Conservation (phyloP, 2,797 vertebrate genomes). For the Lithobates sylvaticus region DNA sequence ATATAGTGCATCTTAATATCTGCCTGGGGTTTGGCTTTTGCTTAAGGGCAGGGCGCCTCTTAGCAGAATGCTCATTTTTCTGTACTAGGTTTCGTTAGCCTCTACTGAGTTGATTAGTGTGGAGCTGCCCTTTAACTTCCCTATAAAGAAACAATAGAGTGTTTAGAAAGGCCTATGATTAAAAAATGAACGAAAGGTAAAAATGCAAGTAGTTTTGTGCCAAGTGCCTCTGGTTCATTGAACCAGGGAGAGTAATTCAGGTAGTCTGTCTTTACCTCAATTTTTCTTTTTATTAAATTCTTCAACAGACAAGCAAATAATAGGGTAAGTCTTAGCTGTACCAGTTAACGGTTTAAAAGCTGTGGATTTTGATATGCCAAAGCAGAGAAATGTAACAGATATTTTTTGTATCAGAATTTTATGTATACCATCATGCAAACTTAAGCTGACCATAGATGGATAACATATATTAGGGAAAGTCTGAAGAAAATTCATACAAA, state of each 20-base stretch:
- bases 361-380: background rate
- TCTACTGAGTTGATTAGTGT: too few species aligned
- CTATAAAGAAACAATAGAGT: background rate
- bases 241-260: slow-evolving; percentile 33
- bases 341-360: background rate
- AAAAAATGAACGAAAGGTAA: slow-evolving; percentile 3
- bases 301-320: slow-evolving; percentile 31
- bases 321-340: background rate
- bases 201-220: background rate
- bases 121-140: background rate
- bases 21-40: too few species aligned
- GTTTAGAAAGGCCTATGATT: background rate
- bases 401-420: background rate
- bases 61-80: too few species aligned
- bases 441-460: too few species aligned
- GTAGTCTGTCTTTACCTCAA: slow-evolving; percentile 11
- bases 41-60: too few species aligned
- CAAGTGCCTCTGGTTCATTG: slow-evolving; percentile 37
- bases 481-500: too few species aligned
- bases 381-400: background rate
- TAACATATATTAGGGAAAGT: too few species aligned
- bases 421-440: background rate
- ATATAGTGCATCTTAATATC: too few species aligned
- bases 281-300: slow-evolving; percentile 52
- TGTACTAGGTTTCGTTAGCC: too few species aligned